These are phyloP conservation scores for Octodon degus DNA, from an alignment of 2,113 vertebrate species.

Conservation along the genomic window DNA sequence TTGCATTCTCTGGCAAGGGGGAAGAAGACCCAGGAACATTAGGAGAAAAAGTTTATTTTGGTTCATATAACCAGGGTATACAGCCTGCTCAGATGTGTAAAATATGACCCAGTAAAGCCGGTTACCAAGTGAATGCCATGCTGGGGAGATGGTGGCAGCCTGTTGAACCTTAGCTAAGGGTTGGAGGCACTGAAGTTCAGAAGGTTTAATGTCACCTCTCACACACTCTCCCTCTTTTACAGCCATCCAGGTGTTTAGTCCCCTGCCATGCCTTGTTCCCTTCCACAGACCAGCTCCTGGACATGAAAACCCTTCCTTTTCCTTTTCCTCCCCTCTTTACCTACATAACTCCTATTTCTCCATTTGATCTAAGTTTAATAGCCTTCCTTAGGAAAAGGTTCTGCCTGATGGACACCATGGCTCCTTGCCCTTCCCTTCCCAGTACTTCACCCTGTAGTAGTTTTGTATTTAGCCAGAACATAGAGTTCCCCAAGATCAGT, in stretches of 20 bases:
- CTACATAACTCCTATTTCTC: background rate
- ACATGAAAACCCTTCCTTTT: background rate
- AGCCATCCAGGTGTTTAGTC: background rate
- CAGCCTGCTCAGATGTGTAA: background rate
- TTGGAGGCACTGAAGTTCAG: background rate
- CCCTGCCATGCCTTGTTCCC: too few species aligned
- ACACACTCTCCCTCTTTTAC: background rate
- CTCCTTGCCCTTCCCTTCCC: background rate
- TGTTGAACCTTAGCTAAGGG: background rate
- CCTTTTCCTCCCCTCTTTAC: background rate
- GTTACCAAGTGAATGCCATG: background rate
- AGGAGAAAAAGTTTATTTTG: background rate
- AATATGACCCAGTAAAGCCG: background rate
- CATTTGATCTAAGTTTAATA: constrained; percentile 2
- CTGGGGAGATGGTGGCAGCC: background rate
- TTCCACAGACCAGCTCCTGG: background rate
- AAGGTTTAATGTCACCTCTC: background rate
- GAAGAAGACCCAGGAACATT: background rate
- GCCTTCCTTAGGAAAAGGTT: background rate
- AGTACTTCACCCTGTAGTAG: background rate
- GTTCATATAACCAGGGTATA: background rate
- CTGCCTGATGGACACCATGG: background rate
- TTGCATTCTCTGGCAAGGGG: background rate
- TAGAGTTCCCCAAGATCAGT: background rate
- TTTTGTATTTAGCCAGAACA: constrained; percentile 27